Percentiles rank a stretch among this genome's conserved stretches.
Conservation (phyloP, 2,888 invertebrate genomes). For the Andricus curvator region DNA sequence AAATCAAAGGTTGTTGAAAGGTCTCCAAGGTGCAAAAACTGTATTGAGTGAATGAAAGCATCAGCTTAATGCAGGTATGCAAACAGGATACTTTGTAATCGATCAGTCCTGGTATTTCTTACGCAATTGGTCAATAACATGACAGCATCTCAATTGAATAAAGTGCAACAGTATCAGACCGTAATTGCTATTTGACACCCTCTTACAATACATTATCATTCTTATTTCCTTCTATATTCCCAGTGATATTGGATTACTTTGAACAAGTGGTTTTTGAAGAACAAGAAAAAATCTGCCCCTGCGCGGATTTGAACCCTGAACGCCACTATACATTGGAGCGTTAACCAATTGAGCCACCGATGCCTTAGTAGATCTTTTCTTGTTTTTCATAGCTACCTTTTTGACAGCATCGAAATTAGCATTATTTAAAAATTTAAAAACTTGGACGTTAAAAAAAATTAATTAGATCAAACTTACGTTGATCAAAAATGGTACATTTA, state of each 20-base stretch:
- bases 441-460: too few species aligned
- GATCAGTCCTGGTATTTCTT: slow-evolving; percentile 62
- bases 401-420: too few species aligned
- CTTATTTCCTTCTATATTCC: background rate
- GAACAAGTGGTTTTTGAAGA: too few species aligned
- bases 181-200: slow-evolving; percentile 41
- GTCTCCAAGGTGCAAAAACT: background rate
- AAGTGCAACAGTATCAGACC: slow-evolving; percentile 28
- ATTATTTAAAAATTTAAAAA: too few species aligned
- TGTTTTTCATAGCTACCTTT: too few species aligned
- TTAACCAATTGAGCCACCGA: too few species aligned
- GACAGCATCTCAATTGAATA: slow-evolving; percentile 31
- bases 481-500: too few species aligned
- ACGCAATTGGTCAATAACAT: slow-evolving; percentile 55
- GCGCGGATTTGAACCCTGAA: too few species aligned
- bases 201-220: background rate
- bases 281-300: too few species aligned
- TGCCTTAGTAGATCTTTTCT: too few species aligned
- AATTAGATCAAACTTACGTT: too few species aligned
- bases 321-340: too few species aligned
- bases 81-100: slow-evolving; percentile 69
- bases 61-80: slow-evolving; percentile 69
- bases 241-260: slow-evolving; percentile 28
- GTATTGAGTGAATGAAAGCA: slow-evolving; percentile 59
- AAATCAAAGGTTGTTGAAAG: background rate